Conservation (phyloP, 2,113 vertebrate species). For the Petroica traversi region DNA sequence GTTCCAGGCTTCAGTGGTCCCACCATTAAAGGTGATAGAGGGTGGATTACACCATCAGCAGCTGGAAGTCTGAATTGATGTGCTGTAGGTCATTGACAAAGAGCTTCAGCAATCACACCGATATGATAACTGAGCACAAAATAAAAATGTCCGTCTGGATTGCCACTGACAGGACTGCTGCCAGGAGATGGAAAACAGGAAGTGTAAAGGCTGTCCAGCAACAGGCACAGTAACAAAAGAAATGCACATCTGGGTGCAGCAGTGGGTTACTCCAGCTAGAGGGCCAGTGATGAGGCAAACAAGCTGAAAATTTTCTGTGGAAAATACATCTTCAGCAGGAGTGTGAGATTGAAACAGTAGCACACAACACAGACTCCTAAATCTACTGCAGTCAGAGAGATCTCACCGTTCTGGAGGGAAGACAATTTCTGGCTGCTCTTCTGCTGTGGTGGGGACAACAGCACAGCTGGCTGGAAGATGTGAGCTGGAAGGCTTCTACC, state of each 20-base stretch:
- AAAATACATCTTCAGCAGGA: background rate
- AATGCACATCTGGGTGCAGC: background rate
- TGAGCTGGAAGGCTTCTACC: conserved; percentile 15
- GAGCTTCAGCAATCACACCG: background rate
- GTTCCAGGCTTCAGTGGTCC: background rate
- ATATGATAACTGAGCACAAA: background rate
- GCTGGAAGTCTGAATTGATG: background rate
- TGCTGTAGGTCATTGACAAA: background rate
- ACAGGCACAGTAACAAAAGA: background rate
- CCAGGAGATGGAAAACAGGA: background rate
- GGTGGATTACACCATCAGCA: background rate
- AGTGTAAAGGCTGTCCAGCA: background rate
- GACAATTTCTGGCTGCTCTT: conserved; percentile 64
- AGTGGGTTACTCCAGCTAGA: background rate
- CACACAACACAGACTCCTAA: background rate
- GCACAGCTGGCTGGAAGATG: conserved; percentile 76
- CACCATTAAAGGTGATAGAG: background rate
- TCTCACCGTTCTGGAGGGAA: conserved; percentile 63
- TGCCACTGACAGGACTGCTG: background rate
- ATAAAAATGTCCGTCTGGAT: background rate
- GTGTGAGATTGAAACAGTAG: background rate
- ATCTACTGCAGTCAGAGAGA: background rate
- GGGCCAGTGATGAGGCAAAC: background rate
- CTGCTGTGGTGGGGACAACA: conserved; percentile 87
- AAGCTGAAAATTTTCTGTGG: background rate